A percentile compares a stretch with the other conserved stretches of the same genome.
These are phyloP conservation scores for Prosopocoilus inquinatus DNA, from an alignment of 2,888 invertebrate species.

Conservation along the genomic window DNA sequence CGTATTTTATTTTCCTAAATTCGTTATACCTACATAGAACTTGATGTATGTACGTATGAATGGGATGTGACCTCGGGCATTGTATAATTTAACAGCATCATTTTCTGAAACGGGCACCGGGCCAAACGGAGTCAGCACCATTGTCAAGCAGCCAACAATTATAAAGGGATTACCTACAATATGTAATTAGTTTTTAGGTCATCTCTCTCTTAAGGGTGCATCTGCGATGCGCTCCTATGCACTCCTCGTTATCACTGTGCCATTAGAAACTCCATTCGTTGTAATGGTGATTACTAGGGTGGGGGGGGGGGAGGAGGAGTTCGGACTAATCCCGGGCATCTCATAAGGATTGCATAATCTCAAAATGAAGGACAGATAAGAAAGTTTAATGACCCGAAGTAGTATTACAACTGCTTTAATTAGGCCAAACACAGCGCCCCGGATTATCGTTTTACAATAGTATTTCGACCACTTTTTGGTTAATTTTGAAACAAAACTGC, in stretches of 20 bases:
- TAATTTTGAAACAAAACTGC: no score
- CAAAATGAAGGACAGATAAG: no score
- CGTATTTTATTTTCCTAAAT: slow-evolving; percentile 21
- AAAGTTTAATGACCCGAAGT: no score
- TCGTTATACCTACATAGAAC: slow-evolving; percentile 17
- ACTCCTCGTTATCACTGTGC: slow-evolving; percentile 30
- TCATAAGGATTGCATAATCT: background rate
- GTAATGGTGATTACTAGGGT: slow-evolving; percentile 33
- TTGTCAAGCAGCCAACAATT: slow-evolving; percentile 46
- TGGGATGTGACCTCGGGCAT: slow-evolving; percentile 26
- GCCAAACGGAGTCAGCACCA: slow-evolving; percentile 37
- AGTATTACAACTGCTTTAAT: no score
- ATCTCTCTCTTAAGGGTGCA: slow-evolving; percentile 18
- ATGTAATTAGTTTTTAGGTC: slow-evolving; percentile 42
- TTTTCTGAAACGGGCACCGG: slow-evolving; percentile 33
- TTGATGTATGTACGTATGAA: slow-evolving; percentile 21
- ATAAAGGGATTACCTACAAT: slow-evolving; percentile 46
- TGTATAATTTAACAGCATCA: slow-evolving; percentile 33
- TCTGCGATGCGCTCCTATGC: slow-evolving; percentile 26
- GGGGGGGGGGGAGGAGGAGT: no score
- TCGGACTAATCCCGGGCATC: slow-evolving; percentile 11
- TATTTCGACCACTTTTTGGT: background rate
- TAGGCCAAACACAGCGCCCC: background rate
- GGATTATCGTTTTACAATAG: background rate
- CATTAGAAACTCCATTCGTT: slow-evolving; percentile 29